Conservation (phyloP, 1,140 invertebrate species). For the Drosophila busckii region DNA sequence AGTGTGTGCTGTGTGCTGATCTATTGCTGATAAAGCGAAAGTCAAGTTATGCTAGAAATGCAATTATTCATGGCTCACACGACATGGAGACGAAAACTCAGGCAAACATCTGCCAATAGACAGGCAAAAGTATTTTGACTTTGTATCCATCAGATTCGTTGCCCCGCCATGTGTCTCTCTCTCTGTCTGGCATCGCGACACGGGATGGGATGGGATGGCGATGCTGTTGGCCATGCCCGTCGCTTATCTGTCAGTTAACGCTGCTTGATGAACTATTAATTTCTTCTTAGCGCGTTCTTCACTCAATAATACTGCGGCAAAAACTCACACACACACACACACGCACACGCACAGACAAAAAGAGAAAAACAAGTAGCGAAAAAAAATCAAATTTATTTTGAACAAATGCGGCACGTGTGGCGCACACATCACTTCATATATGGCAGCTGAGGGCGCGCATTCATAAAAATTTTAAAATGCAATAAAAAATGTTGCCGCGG, state of each 20-base stretch:
- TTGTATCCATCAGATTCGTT: slow-evolving; percentile 31
- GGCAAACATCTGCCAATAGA: slow-evolving; percentile 39
- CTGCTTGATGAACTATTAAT: slow-evolving; percentile 69
- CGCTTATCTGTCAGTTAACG: slow-evolving; percentile 56
- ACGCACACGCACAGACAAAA: too few relatives aligned
- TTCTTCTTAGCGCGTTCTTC: too few relatives aligned
- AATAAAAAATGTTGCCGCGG: slow-evolving; percentile 1
- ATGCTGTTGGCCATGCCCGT: slow-evolving; percentile 40
- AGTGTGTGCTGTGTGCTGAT: slow-evolving; percentile 35
- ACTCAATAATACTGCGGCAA: too few relatives aligned
- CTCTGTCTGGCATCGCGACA: slow-evolving; percentile 44
- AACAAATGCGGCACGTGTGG: slow-evolving; percentile 65
- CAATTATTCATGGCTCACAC: slow-evolving; percentile 60
- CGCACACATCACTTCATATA: slow-evolving; percentile 34
- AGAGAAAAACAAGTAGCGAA: too few relatives aligned
- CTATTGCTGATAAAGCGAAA: slow-evolving; percentile 73
- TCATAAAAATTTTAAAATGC: slow-evolving; percentile 31
- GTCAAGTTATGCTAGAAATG: slow-evolving; percentile 72
- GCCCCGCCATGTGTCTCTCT: slow-evolving; percentile 11
- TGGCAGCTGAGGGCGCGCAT: slow-evolving; percentile 18
- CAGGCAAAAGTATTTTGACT: slow-evolving; percentile 38
- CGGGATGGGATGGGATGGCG: too few relatives aligned
- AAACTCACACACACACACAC: too few relatives aligned
- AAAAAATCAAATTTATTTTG: slow-evolving; percentile 63
- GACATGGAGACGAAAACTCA: background rate